These are phyloP conservation scores for Dicrurus megarhynchus DNA, from an alignment of 2,113 vertebrate species.

Conservation along the genomic window DNA sequence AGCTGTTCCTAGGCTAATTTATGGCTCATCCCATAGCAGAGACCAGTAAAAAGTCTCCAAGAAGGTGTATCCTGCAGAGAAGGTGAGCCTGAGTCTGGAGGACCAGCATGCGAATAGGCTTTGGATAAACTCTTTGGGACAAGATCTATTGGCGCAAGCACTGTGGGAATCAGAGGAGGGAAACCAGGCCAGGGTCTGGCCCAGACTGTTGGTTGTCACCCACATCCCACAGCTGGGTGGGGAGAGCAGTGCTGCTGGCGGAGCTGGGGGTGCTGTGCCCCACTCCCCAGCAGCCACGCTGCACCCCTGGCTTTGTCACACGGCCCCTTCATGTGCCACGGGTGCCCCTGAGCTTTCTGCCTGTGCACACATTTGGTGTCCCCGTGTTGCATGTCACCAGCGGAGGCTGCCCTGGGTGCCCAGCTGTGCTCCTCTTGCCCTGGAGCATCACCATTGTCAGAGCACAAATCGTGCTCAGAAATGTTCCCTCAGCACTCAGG, in stretches of 20 bases:
- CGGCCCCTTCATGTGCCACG: accelerated
- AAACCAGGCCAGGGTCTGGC: background rate
- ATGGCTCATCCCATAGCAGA: background rate
- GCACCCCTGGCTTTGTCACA: background rate
- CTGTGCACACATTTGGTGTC: background rate
- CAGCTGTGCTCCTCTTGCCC: background rate
- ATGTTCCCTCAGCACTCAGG: background rate
- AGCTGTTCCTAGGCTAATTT: background rate
- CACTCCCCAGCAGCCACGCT: background rate
- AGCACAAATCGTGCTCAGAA: background rate
- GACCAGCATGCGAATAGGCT: background rate
- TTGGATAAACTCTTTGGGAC: background rate
- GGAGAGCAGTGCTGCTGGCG: accelerated
- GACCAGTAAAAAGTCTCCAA: background rate
- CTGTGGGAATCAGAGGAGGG: background rate
- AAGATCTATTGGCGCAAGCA: background rate
- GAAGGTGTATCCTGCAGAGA: background rate
- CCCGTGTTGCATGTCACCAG: accelerated
- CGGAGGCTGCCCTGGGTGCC: background rate
- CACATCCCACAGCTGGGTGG: accelerated
- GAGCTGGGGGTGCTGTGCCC: background rate
- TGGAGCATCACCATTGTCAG: accelerated
- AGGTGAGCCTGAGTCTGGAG: background rate
- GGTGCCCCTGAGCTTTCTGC: background rate
- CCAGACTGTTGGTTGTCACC: background rate